Evolutionary conservation across 2,113 vertebrate genomes (phyloP), one percentile per base, ranked within the genome.

Genomic region (Pyrgilauda ruficollis): DNA sequence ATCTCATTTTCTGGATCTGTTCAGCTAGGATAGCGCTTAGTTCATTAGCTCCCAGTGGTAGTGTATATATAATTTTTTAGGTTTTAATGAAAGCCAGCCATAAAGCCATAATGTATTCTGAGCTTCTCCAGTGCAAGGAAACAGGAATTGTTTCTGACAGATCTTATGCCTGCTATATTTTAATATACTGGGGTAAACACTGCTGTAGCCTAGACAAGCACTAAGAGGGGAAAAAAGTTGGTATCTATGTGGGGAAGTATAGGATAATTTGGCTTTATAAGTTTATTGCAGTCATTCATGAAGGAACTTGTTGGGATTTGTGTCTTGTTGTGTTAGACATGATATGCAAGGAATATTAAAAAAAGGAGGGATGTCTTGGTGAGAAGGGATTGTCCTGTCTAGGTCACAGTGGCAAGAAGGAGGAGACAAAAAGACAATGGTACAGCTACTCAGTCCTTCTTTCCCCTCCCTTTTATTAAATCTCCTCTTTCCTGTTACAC

Each of bases 1-100:
- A 89, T 93, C 93, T 89, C 77, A 41, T 90, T 95, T 95, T 95
- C 73, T 81, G 58, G 46, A 30, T 78, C 84, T 76, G 62, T 61
- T 76, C 73, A 92, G 81, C 82, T 61, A 37, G 70, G 58, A 44
- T 68, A 85, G 26, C 67, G 43, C 90, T 89, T 82, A 93, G 78
- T 87, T 94, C 82, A 59, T 82, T 93, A 90, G 62, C 62, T 89
- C 82, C 66, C 62, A 44, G 24, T 84, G 64, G 64, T 4, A 1
- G 17, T 24, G 33, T 41, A 59, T 37, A 13, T 68, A 61, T 87
- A 12, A 35, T 56, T 91, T 84, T 87, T 89, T 24, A 52, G 30
- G 15, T 76, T 90, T 82, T 87, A 93, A 90, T 79, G 87, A 73
- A 93, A 93, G 66, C 61, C 64, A 87, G 23, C 70, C 31, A 23